Percentiles rank a stretch among this genome's conserved stretches.
phyloP scores from a whole-genome alignment of 2,888 invertebrate genomes.

The Leptinotarsa rubiginosa region DNA sequence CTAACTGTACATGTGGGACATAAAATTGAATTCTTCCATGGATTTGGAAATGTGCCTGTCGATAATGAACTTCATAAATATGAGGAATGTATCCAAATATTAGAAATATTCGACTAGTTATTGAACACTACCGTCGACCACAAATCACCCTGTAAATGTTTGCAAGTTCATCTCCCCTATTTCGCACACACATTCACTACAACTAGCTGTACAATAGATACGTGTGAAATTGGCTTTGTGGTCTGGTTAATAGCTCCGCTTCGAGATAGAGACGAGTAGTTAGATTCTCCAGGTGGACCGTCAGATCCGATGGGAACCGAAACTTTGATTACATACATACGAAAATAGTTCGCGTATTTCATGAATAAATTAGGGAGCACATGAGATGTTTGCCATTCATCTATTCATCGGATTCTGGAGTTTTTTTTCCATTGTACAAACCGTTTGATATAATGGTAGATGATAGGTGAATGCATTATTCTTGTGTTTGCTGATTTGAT shows the following conservation, averaged over 20 bases:
- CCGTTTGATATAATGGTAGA: too few species aligned
- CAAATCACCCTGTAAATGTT: constrained; percentile 1
- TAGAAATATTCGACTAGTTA: too few species aligned
- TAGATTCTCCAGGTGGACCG: constrained; percentile 29
- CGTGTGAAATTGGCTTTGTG: constrained; percentile 61
- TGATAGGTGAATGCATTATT: neutral
- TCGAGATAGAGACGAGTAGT: constrained; percentile 14
- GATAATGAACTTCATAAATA: too few species aligned
- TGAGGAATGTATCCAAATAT: too few species aligned
- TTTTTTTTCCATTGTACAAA: too few species aligned
- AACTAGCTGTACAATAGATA: constrained; percentile 46
- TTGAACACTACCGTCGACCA: neutral
- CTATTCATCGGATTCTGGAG: neutral
- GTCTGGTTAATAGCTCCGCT: constrained; percentile 54
- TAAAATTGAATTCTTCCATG: too few species aligned
- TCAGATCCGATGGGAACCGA: constrained; percentile 28
- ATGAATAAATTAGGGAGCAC: constrained; percentile 19
- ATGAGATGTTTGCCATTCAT: constrained; percentile 15
- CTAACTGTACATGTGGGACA: too few species aligned
- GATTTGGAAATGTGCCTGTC: too few species aligned
- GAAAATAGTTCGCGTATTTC: constrained; percentile 24
- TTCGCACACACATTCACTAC: constrained; percentile 51
- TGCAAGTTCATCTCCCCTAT: constrained; percentile 41
- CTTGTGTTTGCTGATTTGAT: neutral
- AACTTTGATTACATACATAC: constrained; percentile 24